phyloP scores from a whole-genome alignment of 2,888 invertebrate genomes.

The Mamestra brassicae region DNA sequence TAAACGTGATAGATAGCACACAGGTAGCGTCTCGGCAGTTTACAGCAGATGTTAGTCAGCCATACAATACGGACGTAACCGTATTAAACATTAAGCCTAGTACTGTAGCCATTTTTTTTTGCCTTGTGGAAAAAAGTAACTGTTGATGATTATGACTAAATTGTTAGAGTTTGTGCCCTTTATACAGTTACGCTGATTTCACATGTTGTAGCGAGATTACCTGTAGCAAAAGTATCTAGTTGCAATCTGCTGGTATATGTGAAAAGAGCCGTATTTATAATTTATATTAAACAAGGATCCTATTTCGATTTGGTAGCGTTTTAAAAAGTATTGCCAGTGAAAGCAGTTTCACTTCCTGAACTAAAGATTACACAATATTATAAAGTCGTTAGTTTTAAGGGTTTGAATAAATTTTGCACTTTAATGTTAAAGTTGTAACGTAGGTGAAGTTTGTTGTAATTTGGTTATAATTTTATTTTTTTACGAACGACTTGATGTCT shows the following conservation, averaged over 20 bases:
- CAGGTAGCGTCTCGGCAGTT: conserved; percentile 1
- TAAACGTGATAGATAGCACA: conserved; percentile 20
- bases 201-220: neutral
- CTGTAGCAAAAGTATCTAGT: neutral
- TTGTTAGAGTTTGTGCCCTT: conserved; percentile 29
- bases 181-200: conserved; percentile 12
- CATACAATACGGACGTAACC: neutral
- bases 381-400: conserved; percentile 58
- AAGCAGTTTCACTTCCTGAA: conserved; percentile 28
- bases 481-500: conserved; percentile 72
- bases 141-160: conserved; percentile 38
- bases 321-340: conserved; percentile 43
- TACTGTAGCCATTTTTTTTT: conserved; percentile 19
- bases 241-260: neutral
- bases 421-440: conserved; percentile 72
- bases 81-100: conserved; percentile 32
- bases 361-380: conserved; percentile 46
- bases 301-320: conserved; percentile 42
- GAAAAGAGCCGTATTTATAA: conserved; percentile 4
- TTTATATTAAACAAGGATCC: conserved; percentile 18
- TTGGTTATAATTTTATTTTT: conserved; percentile 80
- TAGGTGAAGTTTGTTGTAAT: conserved; percentile 75
- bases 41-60: conserved; percentile 2
- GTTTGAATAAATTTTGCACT: conserved; percentile 79
- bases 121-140: conserved; percentile 7